phyloP scores from a whole-genome alignment of 64 coral and sea anemone genomes.

The Trachythela sp. region DNA sequence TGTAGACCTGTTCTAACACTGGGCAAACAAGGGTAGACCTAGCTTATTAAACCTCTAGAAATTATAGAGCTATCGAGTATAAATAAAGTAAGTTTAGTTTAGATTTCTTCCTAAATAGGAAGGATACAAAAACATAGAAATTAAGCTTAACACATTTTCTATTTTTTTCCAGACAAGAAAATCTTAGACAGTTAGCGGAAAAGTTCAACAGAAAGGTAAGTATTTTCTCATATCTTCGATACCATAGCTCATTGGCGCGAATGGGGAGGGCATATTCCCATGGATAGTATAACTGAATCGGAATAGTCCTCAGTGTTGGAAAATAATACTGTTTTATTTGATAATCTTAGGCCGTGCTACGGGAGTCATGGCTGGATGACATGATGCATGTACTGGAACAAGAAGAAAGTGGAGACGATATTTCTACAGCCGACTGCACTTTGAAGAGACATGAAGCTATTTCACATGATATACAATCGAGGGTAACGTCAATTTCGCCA shows the following conservation, averaged over 20 bases:
- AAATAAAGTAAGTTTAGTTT: no score
- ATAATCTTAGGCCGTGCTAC: constrained; percentile 81
- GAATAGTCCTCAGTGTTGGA: no score
- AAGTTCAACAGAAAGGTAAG: constrained; percentile 95
- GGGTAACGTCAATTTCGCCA: constrained; percentile 33
- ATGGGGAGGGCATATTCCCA: no score
- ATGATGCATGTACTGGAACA: constrained; percentile 97
- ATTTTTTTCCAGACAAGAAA: constrained; percentile 65
- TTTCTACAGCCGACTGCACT: constrained; percentile 72
- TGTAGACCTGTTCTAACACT: no score
- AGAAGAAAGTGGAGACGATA: constrained; percentile 71
- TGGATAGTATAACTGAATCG: no score
- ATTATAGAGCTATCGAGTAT: no score
- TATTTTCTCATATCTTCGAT: not conserved
- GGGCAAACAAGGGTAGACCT: no score
- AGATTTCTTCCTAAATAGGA: no score
- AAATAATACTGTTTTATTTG: no score
- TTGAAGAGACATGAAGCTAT: constrained; percentile 92
- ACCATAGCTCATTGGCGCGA: not conserved
- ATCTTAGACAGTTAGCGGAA: constrained; percentile 79
- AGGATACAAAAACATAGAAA: no score
- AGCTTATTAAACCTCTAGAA: no score
- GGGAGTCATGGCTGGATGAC: constrained; percentile 95
- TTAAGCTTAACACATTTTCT: not conserved
- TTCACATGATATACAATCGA: constrained; percentile 79